Conservation (phyloP, 2,797 vertebrate species). For the Linurgus olivaceus region DNA sequence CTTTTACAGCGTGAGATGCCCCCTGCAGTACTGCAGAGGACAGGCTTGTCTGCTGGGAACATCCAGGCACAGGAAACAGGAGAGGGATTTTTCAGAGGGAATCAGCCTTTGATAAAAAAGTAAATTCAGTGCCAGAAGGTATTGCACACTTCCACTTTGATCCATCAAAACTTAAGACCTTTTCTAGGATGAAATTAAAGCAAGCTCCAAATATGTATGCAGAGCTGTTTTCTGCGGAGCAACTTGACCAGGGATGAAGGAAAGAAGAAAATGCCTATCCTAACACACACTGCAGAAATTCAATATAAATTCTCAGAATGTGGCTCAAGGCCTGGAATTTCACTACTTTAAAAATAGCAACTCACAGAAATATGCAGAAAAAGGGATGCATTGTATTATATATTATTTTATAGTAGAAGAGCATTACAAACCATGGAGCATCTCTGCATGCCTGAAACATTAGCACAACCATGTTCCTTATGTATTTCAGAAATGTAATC, state of each 20-base stretch:
- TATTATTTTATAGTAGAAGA: neutral
- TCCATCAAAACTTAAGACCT: neutral
- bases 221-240: neutral
- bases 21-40: conserved; percentile 53
- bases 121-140: conserved; percentile 14
- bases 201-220: neutral
- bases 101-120: neutral
- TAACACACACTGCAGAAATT: neutral
- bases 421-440: neutral
- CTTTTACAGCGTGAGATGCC: conserved; percentile 57
- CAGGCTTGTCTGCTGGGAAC: neutral
- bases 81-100: conserved; percentile 8
- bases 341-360: neutral
- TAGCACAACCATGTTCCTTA: neutral
- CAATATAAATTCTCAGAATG: neutral
- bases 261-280: neutral
- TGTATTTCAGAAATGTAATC: conserved; percentile 10
- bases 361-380: neutral
- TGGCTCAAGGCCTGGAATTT: neutral
- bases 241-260: neutral
- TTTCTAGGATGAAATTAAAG: neutral
- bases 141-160: neutral
- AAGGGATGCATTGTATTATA: neutral
- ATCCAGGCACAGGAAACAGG: neutral
- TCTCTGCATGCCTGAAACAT: neutral